Conservation (phyloP, 2,888 invertebrate species). For the Crepidodera aurea region DNA sequence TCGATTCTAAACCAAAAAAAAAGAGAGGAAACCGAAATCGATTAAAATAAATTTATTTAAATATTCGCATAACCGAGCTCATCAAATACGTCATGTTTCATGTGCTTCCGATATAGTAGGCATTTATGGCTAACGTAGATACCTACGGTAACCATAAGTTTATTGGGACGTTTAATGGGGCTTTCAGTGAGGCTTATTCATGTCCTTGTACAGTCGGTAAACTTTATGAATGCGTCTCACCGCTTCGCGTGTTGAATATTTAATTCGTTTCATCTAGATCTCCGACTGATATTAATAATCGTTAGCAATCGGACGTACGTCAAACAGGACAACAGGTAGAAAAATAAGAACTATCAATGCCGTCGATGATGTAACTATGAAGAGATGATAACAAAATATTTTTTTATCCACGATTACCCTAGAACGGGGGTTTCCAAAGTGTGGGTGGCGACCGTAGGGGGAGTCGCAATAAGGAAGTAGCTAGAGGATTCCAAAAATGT, state of each 20-base stretch:
- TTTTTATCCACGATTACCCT: no score
- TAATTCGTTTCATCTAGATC: slow-evolving; percentile 27
- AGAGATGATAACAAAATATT: no score
- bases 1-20: background rate
- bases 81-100: background rate
- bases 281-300: slow-evolving; percentile 27
- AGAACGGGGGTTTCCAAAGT: no score
- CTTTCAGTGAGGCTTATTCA: slow-evolving; percentile 23
- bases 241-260: slow-evolving; percentile 30
- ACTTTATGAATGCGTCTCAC: slow-evolving; percentile 27
- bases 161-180: slow-evolving; percentile 17
- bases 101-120: slow-evolving; percentile 9
- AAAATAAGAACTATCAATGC: no score
- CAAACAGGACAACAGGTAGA: background rate
- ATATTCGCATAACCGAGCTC: background rate
- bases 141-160: slow-evolving; percentile 16
- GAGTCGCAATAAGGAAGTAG: no score
- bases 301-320: slow-evolving; percentile 8
- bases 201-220: slow-evolving; percentile 22
- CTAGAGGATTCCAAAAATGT: no score
- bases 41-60: background rate
- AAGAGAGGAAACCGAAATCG: background rate
- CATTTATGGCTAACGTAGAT: slow-evolving; percentile 2
- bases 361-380: no score
- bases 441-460: no score